Evolutionary conservation across 2,797 vertebrate genomes (phyloP), one percentile per base, ranked within the genome.

Genomic region (Rhinophrynus dorsalis): DNA sequence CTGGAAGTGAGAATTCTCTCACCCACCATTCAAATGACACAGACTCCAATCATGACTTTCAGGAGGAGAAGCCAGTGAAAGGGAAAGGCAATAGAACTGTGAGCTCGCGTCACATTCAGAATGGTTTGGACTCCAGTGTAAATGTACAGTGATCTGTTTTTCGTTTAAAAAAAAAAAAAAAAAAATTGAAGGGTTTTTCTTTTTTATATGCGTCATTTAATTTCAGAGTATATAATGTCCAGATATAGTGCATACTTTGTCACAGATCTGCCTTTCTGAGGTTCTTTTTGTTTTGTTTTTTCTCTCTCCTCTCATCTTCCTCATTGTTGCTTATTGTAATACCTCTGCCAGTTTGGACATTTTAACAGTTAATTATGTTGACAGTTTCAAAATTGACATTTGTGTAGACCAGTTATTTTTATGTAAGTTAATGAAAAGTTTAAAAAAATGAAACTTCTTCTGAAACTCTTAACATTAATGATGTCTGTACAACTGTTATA

Each of bases 21-120:
- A 97, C 96, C 89, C 96, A 96, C 89, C 96, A 97, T 84, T 98
- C 96, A 78, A 96, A 96, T 86, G 96, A 99, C 89, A 99, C 97
- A 86, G 97, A 99, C 95, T 99, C 96, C 92, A 98, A 89, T 88
- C 91, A 92, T 82, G 97, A 98, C 87, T 94, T 95, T 86, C 96
- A 94, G 51, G 97, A 98, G 87, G 94, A 98, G 79, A 95, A 96
- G 88, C 82, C 93, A 58, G 88, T 94, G 84, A 93, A 94, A 83
- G 85, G 92, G 90, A 98, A 98, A 94, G 93, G 94, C 90, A 92
- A 90, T 89, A 97, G 95, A 96, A 98, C 96, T 96, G 86, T 83
- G 84, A 94, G 93, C 86, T 93, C 94, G 88, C 94, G 95, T 85
- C 96, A 98, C 76, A 75, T 94, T 82, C 96, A 97, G 84, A 99